Percentiles rank a stretch among this genome's conserved stretches.
phyloP scores from a whole-genome alignment of 2,888 invertebrate species.

The Cordilura impudica region DNA sequence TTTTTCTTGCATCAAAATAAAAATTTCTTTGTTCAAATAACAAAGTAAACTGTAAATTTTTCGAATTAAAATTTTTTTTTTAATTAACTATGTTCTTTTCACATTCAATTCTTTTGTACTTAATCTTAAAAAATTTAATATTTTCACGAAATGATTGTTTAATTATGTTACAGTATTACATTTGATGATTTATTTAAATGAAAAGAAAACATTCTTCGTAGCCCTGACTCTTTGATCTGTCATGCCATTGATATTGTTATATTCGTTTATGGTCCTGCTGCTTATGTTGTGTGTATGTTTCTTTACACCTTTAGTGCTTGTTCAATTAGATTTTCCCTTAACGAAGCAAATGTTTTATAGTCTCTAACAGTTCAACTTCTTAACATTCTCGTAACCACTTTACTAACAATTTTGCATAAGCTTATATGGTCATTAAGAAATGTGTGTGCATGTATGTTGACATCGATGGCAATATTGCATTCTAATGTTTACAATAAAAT shows the following conservation, averaged over 20 bases:
- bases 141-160: too few species aligned
- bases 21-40: too few species aligned
- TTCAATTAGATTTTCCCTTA: constrained; percentile 5
- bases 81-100: too few species aligned
- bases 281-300: neutral
- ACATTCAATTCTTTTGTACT: too few species aligned
- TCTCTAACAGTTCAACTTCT: neutral
- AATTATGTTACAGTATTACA: constrained; percentile 14
- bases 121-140: too few species aligned
- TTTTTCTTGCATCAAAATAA: too few species aligned
- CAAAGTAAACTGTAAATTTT: too few species aligned
- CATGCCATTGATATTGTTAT: neutral
- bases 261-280: neutral
- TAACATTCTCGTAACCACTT: neutral
- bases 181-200: neutral
- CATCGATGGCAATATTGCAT: constrained; percentile 24
- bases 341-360: neutral
- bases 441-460: neutral
- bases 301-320: neutral
- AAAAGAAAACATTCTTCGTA: neutral
- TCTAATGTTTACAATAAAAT: constrained; percentile 9
- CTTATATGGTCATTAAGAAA: constrained; percentile 23
- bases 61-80: too few species aligned
- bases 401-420: constrained; percentile 10
- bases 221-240: neutral